Percentiles rank a stretch among this genome's conserved stretches.
These are phyloP conservation scores for Therioaphis trifolii DNA, from an alignment of 2,888 invertebrate genomes.

Conservation along the genomic window DNA sequence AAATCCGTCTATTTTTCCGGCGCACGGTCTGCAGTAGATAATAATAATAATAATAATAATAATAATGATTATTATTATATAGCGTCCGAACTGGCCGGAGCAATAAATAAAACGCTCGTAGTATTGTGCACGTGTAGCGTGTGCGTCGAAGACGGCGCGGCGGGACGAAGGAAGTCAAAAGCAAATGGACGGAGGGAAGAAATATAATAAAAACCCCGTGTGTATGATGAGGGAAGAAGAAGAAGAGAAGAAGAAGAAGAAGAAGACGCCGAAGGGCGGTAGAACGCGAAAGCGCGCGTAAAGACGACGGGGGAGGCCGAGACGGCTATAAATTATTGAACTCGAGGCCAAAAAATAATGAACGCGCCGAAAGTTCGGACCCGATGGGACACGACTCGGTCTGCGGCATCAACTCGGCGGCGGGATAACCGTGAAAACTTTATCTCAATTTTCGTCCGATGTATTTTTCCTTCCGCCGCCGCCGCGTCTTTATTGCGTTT, in stretches of 20 bases:
- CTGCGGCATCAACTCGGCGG: conserved; percentile 2
- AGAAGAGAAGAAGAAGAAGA: background rate
- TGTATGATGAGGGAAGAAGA: background rate
- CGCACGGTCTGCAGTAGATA: background rate
- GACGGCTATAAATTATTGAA: conserved; percentile 46
- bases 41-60: too few relatives aligned
- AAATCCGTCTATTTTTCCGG: background rate
- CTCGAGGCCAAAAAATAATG: conserved; percentile 52
- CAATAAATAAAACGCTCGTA: conserved; percentile 51
- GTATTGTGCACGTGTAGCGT: conserved; percentile 1
- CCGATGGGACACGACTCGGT: conserved; percentile 45
- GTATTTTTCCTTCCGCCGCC: too few relatives aligned
- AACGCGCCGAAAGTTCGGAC: conserved; percentile 45
- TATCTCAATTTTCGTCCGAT: too few relatives aligned
- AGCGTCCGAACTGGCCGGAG: background rate
- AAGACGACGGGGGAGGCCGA: too few relatives aligned
- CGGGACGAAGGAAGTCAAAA: conserved; percentile 23
- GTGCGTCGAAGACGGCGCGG: background rate
- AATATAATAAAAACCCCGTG: conserved; percentile 29
- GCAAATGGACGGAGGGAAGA: conserved; percentile 8
- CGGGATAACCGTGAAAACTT: conserved; percentile 39
- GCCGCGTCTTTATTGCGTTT: conserved; percentile 14
- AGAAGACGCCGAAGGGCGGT: too few relatives aligned
- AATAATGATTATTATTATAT: too few relatives aligned
- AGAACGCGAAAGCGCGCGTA: too few relatives aligned